Conservation (phyloP, 30 jellyfish, hydroid and myxozoan species). For the Pseudorhiza aurosa region DNA sequence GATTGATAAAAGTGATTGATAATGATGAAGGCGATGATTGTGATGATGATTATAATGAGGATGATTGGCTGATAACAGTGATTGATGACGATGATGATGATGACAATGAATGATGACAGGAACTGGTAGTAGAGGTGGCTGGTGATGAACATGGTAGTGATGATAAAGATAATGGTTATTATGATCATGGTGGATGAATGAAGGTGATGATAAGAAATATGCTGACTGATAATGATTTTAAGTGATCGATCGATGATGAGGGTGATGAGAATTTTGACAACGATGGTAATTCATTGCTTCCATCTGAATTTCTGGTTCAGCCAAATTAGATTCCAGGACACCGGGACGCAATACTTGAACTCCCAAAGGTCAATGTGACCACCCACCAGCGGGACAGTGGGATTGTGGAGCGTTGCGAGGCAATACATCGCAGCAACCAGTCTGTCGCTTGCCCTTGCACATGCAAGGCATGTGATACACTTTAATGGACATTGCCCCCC, state of each 20-base stretch:
- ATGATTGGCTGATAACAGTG: background rate
- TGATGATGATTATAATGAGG: background rate
- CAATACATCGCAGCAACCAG: too few relatives aligned
- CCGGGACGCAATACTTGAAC: too few relatives aligned
- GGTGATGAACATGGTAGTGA: background rate
- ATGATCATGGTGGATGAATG: background rate
- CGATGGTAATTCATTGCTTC: too few relatives aligned
- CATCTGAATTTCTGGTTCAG: too few relatives aligned
- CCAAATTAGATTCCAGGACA: too few relatives aligned
- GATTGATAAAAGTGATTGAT: background rate
- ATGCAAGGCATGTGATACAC: background rate
- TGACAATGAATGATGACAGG: background rate
- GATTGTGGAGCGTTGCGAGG: too few relatives aligned
- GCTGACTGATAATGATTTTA: background rate
- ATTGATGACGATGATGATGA: background rate
- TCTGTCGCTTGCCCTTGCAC: too few relatives aligned
- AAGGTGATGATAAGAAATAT: background rate
- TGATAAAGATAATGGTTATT: background rate
- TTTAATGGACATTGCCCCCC: background rate
- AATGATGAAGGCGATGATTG: background rate
- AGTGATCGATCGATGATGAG: background rate
- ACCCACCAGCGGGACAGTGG: too few relatives aligned
- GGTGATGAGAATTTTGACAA: background rate
- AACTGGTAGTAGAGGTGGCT: too few relatives aligned
- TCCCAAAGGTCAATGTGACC: too few relatives aligned